Conservation (phyloP, 2,113 vertebrate species). For the Tachycineta bicolor region DNA sequence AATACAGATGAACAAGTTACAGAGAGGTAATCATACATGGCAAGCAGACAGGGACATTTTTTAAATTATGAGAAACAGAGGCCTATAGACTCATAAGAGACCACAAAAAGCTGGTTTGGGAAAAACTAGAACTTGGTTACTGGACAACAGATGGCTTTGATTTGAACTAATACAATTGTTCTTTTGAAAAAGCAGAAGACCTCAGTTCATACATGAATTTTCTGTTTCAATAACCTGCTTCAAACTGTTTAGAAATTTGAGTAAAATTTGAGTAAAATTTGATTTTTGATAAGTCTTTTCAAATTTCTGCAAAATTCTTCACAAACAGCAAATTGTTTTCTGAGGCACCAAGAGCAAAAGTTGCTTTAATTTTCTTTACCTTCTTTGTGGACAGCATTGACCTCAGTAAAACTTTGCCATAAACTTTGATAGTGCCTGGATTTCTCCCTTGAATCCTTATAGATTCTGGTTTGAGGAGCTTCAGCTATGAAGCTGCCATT, state of each 20-base stretch:
- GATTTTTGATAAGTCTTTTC: not conserved
- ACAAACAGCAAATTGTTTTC: not conserved
- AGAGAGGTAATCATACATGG: rapidly evolving
- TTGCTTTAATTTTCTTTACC: not conserved
- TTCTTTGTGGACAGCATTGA: not conserved
- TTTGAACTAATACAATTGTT: not conserved
- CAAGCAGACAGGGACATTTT: not conserved
- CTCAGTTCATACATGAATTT: not conserved
- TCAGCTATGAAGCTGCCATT: not conserved
- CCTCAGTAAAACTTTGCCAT: not conserved
- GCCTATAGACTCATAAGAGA: not conserved
- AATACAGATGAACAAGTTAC: not conserved
- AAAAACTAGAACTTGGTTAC: not conserved
- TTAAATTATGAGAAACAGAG: not conserved
- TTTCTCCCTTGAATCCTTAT: not conserved
- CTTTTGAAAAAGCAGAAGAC: not conserved
- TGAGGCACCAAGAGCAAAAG: not conserved
- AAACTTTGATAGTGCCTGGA: not conserved
- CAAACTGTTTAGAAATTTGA: not conserved
- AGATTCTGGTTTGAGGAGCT: not conserved
- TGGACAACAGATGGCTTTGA: not conserved
- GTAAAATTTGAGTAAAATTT: not conserved
- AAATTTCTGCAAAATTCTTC: not conserved
- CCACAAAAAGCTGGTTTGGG: not conserved
- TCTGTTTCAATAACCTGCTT: not conserved